Evolutionary conservation across 2,113 vertebrate genomes (phyloP).

Genomic region (Shinisaurus crocodilurus): DNA sequence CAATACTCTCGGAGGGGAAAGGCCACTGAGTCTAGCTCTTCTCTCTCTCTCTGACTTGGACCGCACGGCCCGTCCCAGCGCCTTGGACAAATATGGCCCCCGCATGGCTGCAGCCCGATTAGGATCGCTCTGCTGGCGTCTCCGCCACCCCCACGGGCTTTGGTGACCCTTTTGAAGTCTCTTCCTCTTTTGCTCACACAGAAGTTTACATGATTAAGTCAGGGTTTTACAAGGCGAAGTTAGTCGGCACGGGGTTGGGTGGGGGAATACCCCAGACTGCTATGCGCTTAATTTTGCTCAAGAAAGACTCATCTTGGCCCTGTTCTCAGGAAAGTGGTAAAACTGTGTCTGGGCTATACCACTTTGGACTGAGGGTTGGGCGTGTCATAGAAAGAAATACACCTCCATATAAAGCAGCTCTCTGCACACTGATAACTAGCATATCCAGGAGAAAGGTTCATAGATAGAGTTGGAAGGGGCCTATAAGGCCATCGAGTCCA

Average conservation of each 20-base stretch:
- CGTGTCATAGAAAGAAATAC: not conserved
- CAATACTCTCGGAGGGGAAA: slow-evolving; percentile 83
- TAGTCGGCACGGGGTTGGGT: slow-evolving; percentile 62
- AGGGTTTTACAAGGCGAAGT: slow-evolving; percentile 76
- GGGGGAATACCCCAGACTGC: slow-evolving; percentile 50
- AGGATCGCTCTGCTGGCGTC: slow-evolving; percentile 72
- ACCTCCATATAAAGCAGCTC: not conserved
- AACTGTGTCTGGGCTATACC: not conserved
- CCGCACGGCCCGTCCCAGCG: slow-evolving; percentile 75
- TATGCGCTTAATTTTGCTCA: slow-evolving; percentile 51
- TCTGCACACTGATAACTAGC: not conserved
- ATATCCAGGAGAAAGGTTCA: not conserved
- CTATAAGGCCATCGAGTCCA: no score
- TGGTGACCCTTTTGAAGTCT: slow-evolving; percentile 78
- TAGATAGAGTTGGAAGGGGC: no score
- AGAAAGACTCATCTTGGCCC: slow-evolving; percentile 16
- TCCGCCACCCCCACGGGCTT: slow-evolving; percentile 63
- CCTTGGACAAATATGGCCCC: slow-evolving; percentile 74
- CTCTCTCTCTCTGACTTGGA: slow-evolving; percentile 77
- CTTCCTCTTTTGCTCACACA: slow-evolving; percentile 76
- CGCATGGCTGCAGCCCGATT: slow-evolving; percentile 74
- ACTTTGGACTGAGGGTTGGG: not conserved
- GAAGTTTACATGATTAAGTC: slow-evolving; percentile 78
- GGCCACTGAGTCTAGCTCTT: slow-evolving; percentile 78
- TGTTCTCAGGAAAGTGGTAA: not conserved